A percentile compares a stretch with the other conserved stretches of the same genome.
These are phyloP conservation scores for Fopius arisanus DNA, from an alignment of 1,140 invertebrate genomes.

Conservation along the genomic window DNA sequence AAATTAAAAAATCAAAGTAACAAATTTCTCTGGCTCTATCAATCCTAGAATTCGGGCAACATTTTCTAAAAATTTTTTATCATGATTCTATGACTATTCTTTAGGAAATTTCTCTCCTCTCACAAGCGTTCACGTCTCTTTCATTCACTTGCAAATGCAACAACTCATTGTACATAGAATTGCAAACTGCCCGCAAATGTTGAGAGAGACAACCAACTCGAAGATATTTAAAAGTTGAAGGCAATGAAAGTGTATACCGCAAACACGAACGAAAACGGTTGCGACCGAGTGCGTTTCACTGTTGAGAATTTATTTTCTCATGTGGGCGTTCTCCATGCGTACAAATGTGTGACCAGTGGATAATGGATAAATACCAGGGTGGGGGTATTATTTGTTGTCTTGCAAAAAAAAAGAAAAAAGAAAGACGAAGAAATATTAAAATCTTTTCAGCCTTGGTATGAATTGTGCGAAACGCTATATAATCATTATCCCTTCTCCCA, in stretches of 20 bases:
- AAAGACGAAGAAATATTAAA: too few relatives aligned
- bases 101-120: background rate
- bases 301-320: slow-evolving; percentile 14
- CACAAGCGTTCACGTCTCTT: background rate
- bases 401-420: slow-evolving; percentile 7
- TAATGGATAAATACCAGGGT: slow-evolving; percentile 7
- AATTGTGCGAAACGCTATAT: background rate
- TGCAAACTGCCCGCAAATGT: background rate
- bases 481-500: background rate
- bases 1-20: too few relatives aligned
- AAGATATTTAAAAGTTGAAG: slow-evolving; percentile 9
- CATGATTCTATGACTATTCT: background rate
- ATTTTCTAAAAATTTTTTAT: background rate
- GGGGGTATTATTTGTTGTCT: background rate
- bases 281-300: slow-evolving; percentile 21
- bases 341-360: background rate
- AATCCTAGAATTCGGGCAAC: background rate
- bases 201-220: background rate
- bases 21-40: too few relatives aligned
- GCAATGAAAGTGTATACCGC: slow-evolving; percentile 13
- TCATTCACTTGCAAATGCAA: slow-evolving; percentile 15
- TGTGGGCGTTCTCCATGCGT: background rate
- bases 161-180: slow-evolving; percentile 10
- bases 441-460: background rate
- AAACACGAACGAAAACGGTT: background rate